These are phyloP conservation scores for Chamaetylas fuelleborni DNA, from an alignment of 2,113 vertebrate genomes.

Conservation along the genomic window DNA sequence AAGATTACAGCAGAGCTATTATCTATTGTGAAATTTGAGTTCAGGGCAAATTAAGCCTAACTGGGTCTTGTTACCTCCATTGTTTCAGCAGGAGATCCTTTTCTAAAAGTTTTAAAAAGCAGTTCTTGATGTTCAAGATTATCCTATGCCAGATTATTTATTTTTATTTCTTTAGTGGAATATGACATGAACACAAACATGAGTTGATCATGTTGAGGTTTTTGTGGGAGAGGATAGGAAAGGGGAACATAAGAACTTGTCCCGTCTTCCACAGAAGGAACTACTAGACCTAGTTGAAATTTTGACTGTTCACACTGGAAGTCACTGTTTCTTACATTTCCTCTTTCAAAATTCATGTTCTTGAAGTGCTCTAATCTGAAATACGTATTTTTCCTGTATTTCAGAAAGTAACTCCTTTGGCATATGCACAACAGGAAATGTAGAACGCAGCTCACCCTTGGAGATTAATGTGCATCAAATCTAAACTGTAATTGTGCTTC, in stretches of 20 bases:
- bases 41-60: not conserved
- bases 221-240: not conserved
- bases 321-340: not conserved
- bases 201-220: not conserved
- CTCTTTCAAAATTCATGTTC: not conserved
- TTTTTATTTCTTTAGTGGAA: not conserved
- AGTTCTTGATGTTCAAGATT: not conserved
- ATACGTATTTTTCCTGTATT: accelerated
- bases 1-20: not conserved
- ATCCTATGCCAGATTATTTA: not conserved
- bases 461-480: not conserved
- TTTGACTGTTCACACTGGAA: not conserved
- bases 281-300: not conserved
- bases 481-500: not conserved
- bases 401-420: not conserved
- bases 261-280: not conserved
- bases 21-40: not conserved
- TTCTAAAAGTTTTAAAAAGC: not conserved
- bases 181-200: not conserved
- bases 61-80: not conserved
- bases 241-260: not conserved
- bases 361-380: not conserved
- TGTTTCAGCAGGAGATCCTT: not conserved
- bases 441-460: not conserved
- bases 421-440: accelerated